These are phyloP conservation scores for Drosophila funebris DNA, from an alignment of 1,140 invertebrate species.

Conservation along the genomic window DNA sequence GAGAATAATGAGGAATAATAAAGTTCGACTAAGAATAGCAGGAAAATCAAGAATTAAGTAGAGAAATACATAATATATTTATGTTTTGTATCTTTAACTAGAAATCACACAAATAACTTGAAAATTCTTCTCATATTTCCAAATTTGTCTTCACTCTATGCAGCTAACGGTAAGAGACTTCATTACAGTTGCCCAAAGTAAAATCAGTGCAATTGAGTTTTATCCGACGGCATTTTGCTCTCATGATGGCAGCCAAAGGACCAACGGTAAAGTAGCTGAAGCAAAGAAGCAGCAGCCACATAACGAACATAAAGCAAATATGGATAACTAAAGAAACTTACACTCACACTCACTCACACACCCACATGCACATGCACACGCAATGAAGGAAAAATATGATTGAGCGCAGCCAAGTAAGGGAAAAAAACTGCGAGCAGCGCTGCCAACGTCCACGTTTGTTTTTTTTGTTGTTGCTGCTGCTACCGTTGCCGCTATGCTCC, in stretches of 20 bases:
- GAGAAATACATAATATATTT: too few species aligned
- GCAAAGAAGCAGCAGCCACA: conserved; percentile 15
- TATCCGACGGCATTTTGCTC: conserved; percentile 57
- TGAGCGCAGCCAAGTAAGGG: conserved; percentile 54
- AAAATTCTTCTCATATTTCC: too few species aligned
- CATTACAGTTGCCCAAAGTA: not conserved
- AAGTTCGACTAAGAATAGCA: too few species aligned
- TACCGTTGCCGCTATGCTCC: conserved; percentile 60
- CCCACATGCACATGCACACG: conserved; percentile 9
- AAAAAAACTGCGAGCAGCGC: conserved; percentile 31
- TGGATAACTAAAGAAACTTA: conserved; percentile 65
- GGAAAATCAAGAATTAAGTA: too few species aligned
- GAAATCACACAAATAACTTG: too few species aligned
- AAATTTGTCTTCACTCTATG: not conserved
- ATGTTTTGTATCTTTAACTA: too few species aligned
- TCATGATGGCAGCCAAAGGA: conserved; percentile 48
- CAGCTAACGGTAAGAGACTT: not conserved
- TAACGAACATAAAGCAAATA: conserved; percentile 55
- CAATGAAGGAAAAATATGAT: conserved; percentile 65
- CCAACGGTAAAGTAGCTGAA: conserved; percentile 21
- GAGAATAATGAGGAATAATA: too few species aligned
- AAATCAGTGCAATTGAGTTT: conserved; percentile 7
- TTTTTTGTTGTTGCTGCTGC: conserved; percentile 9
- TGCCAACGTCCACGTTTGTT: conserved; percentile 31
- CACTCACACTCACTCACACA: conserved; percentile 15